phyloP scores from a whole-genome alignment of 2,797 vertebrate species.

The Enteromius treurensis region DNA sequence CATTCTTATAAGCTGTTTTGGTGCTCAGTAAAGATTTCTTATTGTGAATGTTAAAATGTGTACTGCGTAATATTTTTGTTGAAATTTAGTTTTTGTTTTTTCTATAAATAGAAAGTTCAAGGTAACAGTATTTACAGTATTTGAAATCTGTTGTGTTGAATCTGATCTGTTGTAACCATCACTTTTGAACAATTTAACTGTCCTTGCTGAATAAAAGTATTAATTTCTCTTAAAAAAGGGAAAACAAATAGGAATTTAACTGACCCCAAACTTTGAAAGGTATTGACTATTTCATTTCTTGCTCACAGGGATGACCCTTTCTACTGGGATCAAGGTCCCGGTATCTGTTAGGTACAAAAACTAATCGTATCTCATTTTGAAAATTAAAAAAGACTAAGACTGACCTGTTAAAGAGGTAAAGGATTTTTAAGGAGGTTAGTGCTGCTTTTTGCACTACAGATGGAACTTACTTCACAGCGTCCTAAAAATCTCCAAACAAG shows the following conservation, averaged over 20 bases:
- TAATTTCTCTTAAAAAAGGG: not conserved
- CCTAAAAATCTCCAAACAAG: not conserved
- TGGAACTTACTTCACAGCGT: not conserved
- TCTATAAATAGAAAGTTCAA: not conserved
- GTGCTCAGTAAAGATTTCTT: not conserved
- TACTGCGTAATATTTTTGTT: not conserved
- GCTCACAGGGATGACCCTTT: not conserved
- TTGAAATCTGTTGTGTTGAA: not conserved
- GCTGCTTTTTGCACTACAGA: not conserved
- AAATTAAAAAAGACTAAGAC: not conserved
- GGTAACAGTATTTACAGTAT: not conserved
- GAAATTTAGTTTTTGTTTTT: not conserved
- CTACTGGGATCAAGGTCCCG: not conserved
- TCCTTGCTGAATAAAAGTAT: not conserved
- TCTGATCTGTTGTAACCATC: not conserved
- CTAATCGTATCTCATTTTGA: not conserved
- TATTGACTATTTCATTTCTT: not conserved
- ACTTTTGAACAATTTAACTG: not conserved
- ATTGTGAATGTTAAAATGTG: not conserved
- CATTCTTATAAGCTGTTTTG: not conserved
- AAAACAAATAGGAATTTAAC: not conserved
- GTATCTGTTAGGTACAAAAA: constrained; percentile 3
- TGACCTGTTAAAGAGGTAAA: not conserved
- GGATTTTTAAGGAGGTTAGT: not conserved
- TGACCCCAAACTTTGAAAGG: not conserved